Conservation (phyloP, 2,113 vertebrate genomes). For the Pseudopipra pipra region DNA sequence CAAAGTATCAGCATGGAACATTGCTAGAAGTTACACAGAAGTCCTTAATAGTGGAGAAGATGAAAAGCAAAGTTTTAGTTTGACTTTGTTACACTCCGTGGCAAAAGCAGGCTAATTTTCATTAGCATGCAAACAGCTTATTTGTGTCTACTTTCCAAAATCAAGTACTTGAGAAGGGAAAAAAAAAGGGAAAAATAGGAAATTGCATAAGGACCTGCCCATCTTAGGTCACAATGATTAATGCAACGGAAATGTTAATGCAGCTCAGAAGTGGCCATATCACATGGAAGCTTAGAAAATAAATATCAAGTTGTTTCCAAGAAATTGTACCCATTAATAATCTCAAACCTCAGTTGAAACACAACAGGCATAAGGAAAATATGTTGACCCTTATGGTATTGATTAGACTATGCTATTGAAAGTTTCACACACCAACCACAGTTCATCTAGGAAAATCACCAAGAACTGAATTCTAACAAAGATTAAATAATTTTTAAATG, state of each 20-base stretch:
- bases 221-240: conserved; percentile 14
- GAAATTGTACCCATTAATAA: conserved; percentile 16
- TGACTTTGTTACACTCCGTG: not conserved
- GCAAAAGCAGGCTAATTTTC: not conserved
- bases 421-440: not conserved
- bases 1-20: not conserved
- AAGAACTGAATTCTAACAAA: not conserved
- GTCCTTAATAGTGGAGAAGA: not conserved
- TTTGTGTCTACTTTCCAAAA: not conserved
- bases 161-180: not conserved
- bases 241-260: conserved; percentile 13
- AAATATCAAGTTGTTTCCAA: not conserved
- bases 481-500: not conserved
- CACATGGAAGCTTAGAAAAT: not conserved
- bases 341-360: not conserved
- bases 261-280: conserved; percentile 4
- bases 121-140: not conserved
- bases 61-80: not conserved
- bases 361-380: not conserved
- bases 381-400: not conserved
- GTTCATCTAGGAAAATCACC: not conserved
- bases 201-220: not conserved
- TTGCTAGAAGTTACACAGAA: not conserved
- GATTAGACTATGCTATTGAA: conserved; percentile 9
- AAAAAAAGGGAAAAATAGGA: not conserved